Evolutionary conservation across 2,113 vertebrate genomes (phyloP).

Genomic region (Myocastor coypus): DNA sequence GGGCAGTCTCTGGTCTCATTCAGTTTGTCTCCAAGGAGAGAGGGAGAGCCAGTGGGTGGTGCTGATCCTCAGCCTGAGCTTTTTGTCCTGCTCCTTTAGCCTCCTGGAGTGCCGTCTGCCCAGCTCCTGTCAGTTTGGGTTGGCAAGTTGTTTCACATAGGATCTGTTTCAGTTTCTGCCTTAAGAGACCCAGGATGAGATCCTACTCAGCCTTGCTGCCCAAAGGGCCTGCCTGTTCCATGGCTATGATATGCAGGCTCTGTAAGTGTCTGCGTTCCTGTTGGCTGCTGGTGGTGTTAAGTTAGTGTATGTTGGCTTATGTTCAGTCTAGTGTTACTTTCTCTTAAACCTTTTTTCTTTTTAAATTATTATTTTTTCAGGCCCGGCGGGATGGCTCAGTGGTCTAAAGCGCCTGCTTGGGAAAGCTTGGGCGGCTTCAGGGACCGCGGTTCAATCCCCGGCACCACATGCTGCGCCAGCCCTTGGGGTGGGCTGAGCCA

Average conservation of each 20-base stretch:
- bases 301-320: not conserved
- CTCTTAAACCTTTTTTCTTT: too few relatives aligned
- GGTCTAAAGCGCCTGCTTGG: too few relatives aligned
- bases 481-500: too few relatives aligned
- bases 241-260: not conserved
- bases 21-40: too few relatives aligned
- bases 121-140: not conserved
- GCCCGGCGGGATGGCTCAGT: too few relatives aligned
- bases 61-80: not conserved
- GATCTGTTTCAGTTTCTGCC: not conserved
- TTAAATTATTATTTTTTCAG: too few relatives aligned
- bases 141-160: not conserved
- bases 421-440: too few relatives aligned
- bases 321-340: not conserved
- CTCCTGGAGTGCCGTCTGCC: not conserved
- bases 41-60: too few relatives aligned
- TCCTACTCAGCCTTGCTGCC: not conserved
- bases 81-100: not conserved
- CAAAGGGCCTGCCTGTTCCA: not conserved
- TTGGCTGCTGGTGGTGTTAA: not conserved
- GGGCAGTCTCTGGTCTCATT: too few relatives aligned
- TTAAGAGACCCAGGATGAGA: not conserved
- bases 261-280: not conserved
- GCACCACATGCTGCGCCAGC: too few relatives aligned
- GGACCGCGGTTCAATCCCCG: too few relatives aligned